Conservation (phyloP, 1,140 invertebrate genomes). For the Maniola jurtina region DNA sequence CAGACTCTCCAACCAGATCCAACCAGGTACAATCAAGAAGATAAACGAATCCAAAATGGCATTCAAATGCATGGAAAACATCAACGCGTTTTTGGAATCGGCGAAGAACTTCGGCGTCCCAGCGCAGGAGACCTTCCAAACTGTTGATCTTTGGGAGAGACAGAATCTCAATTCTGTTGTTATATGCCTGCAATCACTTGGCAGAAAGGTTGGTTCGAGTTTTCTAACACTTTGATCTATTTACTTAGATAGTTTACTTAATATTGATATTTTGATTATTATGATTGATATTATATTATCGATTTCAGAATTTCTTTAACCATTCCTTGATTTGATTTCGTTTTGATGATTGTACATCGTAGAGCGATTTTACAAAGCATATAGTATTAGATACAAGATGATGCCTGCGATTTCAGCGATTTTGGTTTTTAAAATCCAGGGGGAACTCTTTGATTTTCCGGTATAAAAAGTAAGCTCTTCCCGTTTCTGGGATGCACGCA, state of each 20-base stretch:
- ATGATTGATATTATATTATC: too few species aligned
- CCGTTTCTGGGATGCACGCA: too few species aligned
- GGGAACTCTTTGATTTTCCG: too few species aligned
- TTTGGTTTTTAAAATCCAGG: too few species aligned
- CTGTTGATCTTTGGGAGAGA: constrained; percentile 97
- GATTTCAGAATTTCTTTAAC: not conserved
- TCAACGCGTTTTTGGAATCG: constrained; percentile 95
- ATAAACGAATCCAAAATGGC: constrained; percentile 93
- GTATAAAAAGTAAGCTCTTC: too few species aligned
- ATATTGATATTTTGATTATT: not conserved
- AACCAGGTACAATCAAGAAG: constrained; percentile 85
- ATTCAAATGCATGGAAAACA: constrained; percentile 99
- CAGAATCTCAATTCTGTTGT: constrained; percentile 98
- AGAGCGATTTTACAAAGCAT: too few species aligned
- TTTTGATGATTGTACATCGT: too few species aligned
- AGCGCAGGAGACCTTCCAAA: constrained; percentile 97
- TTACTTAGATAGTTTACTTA: not conserved
- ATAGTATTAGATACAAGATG: too few species aligned
- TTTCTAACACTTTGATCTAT: not conserved
- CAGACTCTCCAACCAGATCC: constrained; percentile 5
- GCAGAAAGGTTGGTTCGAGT: constrained; percentile 86
- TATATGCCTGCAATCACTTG: constrained; percentile 95
- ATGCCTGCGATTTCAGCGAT: too few species aligned
- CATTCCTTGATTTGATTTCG: too few species aligned
- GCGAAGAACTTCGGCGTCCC: constrained; percentile 95